A percentile compares a stretch with the other conserved stretches of the same genome.
phyloP scores from a whole-genome alignment of 2,888 invertebrate genomes.

The Phalangium opilio region DNA sequence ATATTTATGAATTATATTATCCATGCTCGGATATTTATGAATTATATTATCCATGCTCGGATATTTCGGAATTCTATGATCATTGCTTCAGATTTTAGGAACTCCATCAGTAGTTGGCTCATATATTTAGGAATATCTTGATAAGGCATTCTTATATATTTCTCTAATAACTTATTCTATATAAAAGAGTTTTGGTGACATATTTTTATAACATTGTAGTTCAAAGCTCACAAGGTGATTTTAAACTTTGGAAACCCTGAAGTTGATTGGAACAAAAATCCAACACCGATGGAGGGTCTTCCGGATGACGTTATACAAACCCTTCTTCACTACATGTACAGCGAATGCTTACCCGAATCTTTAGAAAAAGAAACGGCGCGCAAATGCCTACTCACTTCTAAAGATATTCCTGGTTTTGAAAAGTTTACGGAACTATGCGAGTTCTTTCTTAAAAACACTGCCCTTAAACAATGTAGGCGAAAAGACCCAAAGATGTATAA shows the following conservation, averaged over 20 bases:
- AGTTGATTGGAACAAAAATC: conserved; percentile 36
- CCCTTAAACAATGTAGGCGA: conserved; percentile 45
- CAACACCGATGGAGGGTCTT: conserved; percentile 38
- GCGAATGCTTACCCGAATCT: conserved; percentile 45
- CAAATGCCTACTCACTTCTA: conserved; percentile 36
- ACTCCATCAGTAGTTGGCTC: too few species aligned
- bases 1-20: too few species aligned
- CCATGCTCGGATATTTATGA: too few species aligned
- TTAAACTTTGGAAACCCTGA: conserved; percentile 41
- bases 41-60: too few species aligned
- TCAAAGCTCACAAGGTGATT: conserved; percentile 40
- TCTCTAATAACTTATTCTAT: too few species aligned
- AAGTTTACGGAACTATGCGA: conserved; percentile 42
- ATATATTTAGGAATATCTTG: too few species aligned
- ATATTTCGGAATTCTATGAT: too few species aligned
- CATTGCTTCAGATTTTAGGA: too few species aligned
- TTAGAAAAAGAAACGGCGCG: conserved; percentile 43
- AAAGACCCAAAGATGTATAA: background rate
- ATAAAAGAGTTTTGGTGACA: too few species aligned
- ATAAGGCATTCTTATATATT: too few species aligned
- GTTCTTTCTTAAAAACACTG: conserved; percentile 45
- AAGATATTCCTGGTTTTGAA: conserved; percentile 36
- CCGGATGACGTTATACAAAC: conserved; percentile 45
- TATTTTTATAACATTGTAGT: too few species aligned
- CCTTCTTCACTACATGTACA: conserved; percentile 46